These are phyloP conservation scores for Drepanosiphum platanoidis DNA, from an alignment of 2,888 invertebrate genomes.

Conservation along the genomic window DNA sequence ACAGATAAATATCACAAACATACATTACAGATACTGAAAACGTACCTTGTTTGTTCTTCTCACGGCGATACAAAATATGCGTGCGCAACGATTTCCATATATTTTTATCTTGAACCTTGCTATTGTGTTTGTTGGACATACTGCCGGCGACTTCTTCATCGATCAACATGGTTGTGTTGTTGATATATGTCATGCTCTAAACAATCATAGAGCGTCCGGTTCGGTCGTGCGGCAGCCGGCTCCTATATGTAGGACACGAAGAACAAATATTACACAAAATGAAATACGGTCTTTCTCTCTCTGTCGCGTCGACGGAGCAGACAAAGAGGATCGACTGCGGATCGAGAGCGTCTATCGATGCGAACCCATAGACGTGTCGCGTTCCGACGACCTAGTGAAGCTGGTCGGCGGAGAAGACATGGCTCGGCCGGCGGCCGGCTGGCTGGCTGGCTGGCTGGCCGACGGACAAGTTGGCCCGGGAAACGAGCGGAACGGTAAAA, in stretches of 20 bases:
- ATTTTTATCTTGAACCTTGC: constrained; percentile 49
- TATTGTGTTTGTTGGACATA: constrained; percentile 29
- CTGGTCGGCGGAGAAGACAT: background rate
- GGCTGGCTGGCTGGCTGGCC: no score
- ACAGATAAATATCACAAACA: no score
- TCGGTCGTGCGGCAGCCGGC: no score
- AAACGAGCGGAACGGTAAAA: no score
- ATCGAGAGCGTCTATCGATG: no score
- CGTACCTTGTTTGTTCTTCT: constrained; percentile 53
- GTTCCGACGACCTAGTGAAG: background rate
- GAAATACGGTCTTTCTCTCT: no score
- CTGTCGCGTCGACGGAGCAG: no score
- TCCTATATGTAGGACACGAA: no score
- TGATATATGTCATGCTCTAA: constrained; percentile 44
- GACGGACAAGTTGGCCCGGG: no score
- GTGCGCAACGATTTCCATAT: constrained; percentile 52
- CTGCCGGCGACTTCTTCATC: constrained; percentile 39
- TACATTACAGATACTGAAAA: background rate
- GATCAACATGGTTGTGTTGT: constrained; percentile 40
- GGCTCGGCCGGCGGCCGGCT: background rate
- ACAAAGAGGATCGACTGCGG: no score
- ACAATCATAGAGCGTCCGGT: no score
- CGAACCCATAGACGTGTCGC: background rate
- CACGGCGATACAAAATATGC: constrained; percentile 40
- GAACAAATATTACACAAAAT: no score